Percentiles rank a stretch among this genome's conserved stretches.
phyloP scores from a whole-genome alignment of 2,113 vertebrate species.

The Hippopotamus amphibius region DNA sequence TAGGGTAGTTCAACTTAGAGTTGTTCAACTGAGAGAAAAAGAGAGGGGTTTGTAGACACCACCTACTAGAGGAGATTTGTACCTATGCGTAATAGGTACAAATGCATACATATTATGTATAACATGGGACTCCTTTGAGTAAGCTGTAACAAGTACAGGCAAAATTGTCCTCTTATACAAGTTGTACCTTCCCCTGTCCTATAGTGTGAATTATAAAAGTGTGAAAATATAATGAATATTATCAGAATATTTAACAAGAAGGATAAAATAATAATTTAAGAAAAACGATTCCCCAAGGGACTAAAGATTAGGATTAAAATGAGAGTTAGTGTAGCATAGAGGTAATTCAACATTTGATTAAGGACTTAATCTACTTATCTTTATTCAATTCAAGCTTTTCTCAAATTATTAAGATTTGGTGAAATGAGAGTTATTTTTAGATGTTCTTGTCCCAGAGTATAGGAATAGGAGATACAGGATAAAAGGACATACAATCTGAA shows the following conservation, averaged over 20 bases:
- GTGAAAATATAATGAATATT: slow-evolving; percentile 60
- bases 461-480: slow-evolving; percentile 54
- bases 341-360: slow-evolving; percentile 81
- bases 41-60: background rate
- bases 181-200: slow-evolving; percentile 15
- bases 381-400: slow-evolving; percentile 75
- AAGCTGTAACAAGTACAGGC: background rate
- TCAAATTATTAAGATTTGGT: slow-evolving; percentile 75
- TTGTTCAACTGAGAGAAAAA: slow-evolving; percentile 47
- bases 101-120: background rate
- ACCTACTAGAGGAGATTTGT: background rate
- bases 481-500: slow-evolving; percentile 57
- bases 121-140: background rate
- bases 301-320: slow-evolving; percentile 81
- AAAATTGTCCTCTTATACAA: background rate
- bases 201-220: slow-evolving; percentile 10
- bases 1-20: background rate
- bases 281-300: slow-evolving; percentile 63
- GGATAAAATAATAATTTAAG: slow-evolving; percentile 74
- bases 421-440: slow-evolving; percentile 75
- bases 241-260: slow-evolving; percentile 70
- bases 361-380: slow-evolving; percentile 80
- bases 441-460: slow-evolving; percentile 61
- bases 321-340: slow-evolving; percentile 57
- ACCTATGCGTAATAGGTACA: background rate